Evolutionary conservation across 2,113 vertebrate species (phyloP).

Genomic region (Clinocottus analis): DNA sequence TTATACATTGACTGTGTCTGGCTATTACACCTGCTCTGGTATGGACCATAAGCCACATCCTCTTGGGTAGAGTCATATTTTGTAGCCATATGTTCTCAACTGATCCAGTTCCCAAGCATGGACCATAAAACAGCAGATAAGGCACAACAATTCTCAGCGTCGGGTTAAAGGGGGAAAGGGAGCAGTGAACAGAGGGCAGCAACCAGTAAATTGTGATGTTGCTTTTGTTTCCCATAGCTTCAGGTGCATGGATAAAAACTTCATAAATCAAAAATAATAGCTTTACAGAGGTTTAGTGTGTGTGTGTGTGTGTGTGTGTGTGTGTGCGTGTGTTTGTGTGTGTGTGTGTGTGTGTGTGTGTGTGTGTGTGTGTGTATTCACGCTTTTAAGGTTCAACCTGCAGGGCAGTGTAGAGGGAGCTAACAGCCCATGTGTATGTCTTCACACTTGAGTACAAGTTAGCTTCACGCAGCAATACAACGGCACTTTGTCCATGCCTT

Average conservation of each 20-base stretch:
- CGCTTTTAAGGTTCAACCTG: conserved; percentile 67
- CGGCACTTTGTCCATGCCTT: conserved; percentile 69
- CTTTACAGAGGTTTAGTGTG: neutral
- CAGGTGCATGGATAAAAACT: conserved; percentile 24
- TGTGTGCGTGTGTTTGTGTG: neutral
- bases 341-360: neutral
- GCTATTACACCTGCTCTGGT: conserved; percentile 1
- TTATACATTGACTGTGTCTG: conserved; percentile 3
- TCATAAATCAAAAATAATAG: conserved; percentile 25
- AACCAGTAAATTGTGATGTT: conserved; percentile 26
- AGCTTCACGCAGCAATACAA: conserved; percentile 75
- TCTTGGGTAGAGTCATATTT: conserved; percentile 46
- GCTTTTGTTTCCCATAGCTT: conserved; percentile 21
- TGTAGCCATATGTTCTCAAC: conserved; percentile 54
- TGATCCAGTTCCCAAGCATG: conserved; percentile 27
- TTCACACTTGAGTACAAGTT: conserved; percentile 77
- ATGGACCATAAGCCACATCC: conserved; percentile 13
- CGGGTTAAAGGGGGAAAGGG: conserved; percentile 22
- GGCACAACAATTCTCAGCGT: conserved; percentile 3
- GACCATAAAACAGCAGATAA: conserved; percentile 48
- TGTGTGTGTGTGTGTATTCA: conserved; percentile 1
- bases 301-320: neutral
- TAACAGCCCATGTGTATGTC: conserved; percentile 77
- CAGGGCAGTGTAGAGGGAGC: conserved; percentile 71
- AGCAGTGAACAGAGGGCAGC: conserved; percentile 18